phyloP scores from a whole-genome alignment of 2,113 vertebrate genomes.

The Nibea albiflora region DNA sequence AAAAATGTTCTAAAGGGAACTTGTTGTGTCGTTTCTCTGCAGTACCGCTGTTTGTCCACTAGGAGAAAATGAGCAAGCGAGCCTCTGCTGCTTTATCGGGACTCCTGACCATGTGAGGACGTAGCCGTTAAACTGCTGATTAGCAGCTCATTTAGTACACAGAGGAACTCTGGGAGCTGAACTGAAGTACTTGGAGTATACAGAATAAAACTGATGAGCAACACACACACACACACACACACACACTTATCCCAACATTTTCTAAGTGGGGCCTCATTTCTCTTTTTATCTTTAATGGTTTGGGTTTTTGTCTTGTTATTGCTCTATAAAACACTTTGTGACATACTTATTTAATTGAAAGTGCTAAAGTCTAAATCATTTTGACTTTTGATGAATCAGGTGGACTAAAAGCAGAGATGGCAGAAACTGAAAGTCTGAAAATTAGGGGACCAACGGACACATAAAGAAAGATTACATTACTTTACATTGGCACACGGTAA shows the following conservation, averaged over 20 bases:
- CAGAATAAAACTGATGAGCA: neutral
- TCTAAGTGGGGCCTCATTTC: conserved; percentile 21
- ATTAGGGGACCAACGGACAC: conserved; percentile 12
- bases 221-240: conserved; percentile 7
- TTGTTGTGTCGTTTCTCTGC: neutral
- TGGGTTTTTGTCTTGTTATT: conserved; percentile 54
- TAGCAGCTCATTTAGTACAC: neutral
- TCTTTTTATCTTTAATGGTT: conserved; percentile 55
- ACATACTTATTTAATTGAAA: conserved; percentile 63
- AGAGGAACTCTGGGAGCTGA: conserved; percentile 11
- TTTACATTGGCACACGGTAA: neutral
- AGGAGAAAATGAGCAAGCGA: neutral
- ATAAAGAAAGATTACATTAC: conserved; percentile 39
- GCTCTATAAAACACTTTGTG: conserved; percentile 64
- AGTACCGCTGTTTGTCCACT: neutral
- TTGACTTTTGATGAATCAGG: conserved; percentile 62
- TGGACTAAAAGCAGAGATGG: conserved; percentile 39
- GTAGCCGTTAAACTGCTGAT: neutral
- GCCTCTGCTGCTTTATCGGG: neutral
- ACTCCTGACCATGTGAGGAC: neutral
- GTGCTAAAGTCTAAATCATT: conserved; percentile 53
- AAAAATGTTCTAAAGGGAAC: too few relatives aligned
- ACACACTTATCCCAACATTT: conserved; percentile 13
- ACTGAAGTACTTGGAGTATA: neutral
- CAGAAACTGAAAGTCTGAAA: conserved; percentile 29